A percentile compares a stretch with the other conserved stretches of the same genome.
These are phyloP conservation scores for Thunnus thynnus DNA, from an alignment of 2,113 vertebrate species.

Conservation along the genomic window DNA sequence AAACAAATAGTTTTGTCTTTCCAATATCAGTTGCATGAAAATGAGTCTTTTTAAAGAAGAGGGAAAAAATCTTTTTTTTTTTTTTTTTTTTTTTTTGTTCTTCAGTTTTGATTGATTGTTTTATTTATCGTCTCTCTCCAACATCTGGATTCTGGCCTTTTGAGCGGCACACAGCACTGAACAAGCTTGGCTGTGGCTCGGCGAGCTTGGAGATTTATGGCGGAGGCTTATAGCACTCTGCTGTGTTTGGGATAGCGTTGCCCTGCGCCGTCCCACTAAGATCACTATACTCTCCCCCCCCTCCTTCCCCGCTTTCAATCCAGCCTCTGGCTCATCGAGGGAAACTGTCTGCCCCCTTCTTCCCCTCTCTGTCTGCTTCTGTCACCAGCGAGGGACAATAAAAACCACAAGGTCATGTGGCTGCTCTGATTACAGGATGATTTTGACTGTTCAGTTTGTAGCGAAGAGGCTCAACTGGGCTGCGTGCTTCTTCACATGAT, in stretches of 20 bases:
- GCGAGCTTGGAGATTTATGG: constrained; percentile 76
- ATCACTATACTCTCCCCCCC: constrained; percentile 41
- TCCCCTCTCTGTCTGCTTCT: constrained; percentile 44
- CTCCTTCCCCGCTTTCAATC: constrained; percentile 33
- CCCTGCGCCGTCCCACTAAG: constrained; percentile 61
- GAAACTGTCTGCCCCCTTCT: constrained; percentile 43
- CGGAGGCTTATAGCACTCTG: constrained; percentile 72
- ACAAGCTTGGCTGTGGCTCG: constrained; percentile 66
- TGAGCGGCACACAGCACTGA: constrained; percentile 61
- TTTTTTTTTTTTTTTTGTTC: background rate
- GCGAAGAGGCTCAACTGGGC: background rate
- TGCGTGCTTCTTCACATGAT: background rate
- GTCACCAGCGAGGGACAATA: constrained; percentile 61
- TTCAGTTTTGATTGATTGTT: constrained; percentile 69
- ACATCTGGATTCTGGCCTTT: constrained; percentile 83
- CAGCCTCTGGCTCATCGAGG: constrained; percentile 47
- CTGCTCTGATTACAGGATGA: constrained; percentile 55
- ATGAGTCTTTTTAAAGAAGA: background rate
- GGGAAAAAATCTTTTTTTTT: background rate
- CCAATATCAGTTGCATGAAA: constrained; percentile 25
- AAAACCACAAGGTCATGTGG: constrained; percentile 44
- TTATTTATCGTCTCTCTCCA: constrained; percentile 71
- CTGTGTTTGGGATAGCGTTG: constrained; percentile 72
- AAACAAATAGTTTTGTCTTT: constrained; percentile 32
- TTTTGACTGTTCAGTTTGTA: constrained; percentile 25